Percentiles rank a stretch among this genome's conserved stretches.
Evolutionary conservation across 2,797 vertebrate species (phyloP).

Genomic region (Okamejei kenojei): DNA sequence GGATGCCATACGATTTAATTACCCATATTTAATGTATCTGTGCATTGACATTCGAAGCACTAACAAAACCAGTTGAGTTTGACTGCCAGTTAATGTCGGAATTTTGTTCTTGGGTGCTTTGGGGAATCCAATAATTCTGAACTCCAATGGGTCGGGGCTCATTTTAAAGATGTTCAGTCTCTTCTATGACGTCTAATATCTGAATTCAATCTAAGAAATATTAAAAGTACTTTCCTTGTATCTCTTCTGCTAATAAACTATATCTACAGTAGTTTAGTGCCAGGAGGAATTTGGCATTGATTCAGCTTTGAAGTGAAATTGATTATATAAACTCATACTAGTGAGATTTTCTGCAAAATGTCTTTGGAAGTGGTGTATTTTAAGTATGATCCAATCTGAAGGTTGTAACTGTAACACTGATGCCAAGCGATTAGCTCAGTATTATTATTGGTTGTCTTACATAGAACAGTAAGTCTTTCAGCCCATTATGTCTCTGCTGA

Average conservation of each 20-base stretch:
- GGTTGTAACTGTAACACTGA: neutral
- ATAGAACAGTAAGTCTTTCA: too few relatives aligned
- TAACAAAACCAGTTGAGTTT: neutral
- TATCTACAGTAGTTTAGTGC: neutral
- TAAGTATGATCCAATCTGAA: constrained; percentile 26
- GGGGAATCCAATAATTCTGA: neutral
- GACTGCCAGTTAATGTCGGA: neutral
- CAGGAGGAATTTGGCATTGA: neutral
- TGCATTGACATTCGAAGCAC: too few relatives aligned
- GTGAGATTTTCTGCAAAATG: neutral
- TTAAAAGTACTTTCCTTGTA: neutral
- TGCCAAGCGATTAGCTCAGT: neutral
- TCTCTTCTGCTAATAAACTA: constrained; percentile 2
- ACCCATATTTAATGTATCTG: too few relatives aligned
- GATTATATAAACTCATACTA: neutral
- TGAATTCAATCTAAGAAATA: neutral
- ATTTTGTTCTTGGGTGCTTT: neutral
- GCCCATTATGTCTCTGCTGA: too few relatives aligned
- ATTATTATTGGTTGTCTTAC: neutral
- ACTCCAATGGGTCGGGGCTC: neutral
- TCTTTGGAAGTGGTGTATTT: neutral
- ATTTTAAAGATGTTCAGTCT: neutral
- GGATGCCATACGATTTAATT: too few relatives aligned
- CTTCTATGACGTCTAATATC: neutral
- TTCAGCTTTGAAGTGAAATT: constrained; percentile 10